Evolutionary conservation across 2,888 invertebrate genomes (phyloP).

Genomic region (Drosophila lacicola): DNA sequence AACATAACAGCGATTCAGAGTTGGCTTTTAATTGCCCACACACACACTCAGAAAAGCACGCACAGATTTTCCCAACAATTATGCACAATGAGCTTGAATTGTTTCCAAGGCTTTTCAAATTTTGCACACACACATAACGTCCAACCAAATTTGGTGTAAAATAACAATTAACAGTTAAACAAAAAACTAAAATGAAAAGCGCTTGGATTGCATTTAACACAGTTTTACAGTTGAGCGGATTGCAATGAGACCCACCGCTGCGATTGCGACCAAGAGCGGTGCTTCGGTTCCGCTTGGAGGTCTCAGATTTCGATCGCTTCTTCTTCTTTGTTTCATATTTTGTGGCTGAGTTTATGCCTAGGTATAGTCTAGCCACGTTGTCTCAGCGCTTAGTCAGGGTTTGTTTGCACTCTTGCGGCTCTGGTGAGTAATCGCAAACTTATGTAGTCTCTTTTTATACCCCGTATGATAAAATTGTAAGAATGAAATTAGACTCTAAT

Average conservation of each 20-base stretch:
- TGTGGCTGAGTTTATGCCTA: constrained; percentile 25
- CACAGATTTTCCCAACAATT: constrained; percentile 58
- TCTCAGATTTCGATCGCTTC: constrained; percentile 33
- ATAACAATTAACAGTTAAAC: constrained; percentile 42
- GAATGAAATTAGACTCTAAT: not conserved
- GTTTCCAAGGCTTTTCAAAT: constrained; percentile 54
- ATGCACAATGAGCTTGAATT: constrained; percentile 39
- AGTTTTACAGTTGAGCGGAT: constrained; percentile 60
- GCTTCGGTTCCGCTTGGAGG: constrained; percentile 41
- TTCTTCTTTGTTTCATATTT: not conserved
- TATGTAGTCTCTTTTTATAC: constrained; percentile 26
- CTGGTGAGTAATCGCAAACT: constrained; percentile 65
- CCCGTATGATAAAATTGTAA: not conserved
- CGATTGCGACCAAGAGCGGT: constrained; percentile 3
- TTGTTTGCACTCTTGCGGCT: constrained; percentile 35
- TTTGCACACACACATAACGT: constrained; percentile 8
- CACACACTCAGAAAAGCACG: constrained; percentile 7
- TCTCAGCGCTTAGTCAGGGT: constrained; percentile 57
- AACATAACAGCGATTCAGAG: constrained; percentile 13
- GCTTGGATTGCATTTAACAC: constrained; percentile 60
- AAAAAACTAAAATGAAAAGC: constrained; percentile 8
- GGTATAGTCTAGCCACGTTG: constrained; percentile 45
- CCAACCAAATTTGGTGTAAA: constrained; percentile 14
- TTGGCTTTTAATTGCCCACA: constrained; percentile 35
- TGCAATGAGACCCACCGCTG: constrained; percentile 34